A percentile compares a stretch with the other conserved stretches of the same genome.
These are phyloP conservation scores for Drosophila equinoxialis DNA, from an alignment of 1,140 invertebrate species.

Conservation along the genomic window DNA sequence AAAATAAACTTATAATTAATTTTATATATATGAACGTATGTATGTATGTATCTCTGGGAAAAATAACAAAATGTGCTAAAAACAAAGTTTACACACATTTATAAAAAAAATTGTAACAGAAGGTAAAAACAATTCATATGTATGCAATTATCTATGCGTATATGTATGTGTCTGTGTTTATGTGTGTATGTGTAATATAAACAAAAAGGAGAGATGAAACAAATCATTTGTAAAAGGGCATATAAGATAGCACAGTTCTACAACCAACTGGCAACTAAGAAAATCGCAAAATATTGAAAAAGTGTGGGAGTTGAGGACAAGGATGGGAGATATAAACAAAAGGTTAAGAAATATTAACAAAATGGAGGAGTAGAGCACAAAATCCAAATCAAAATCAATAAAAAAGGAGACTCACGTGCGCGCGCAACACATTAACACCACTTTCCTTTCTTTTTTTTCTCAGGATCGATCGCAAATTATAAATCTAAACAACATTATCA, in stretches of 20 bases:
- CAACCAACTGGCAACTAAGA: slow-evolving; percentile 50
- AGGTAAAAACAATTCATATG: not conserved
- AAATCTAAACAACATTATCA: slow-evolving; percentile 78
- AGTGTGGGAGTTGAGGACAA: slow-evolving; percentile 5
- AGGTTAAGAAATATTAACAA: slow-evolving; percentile 45
- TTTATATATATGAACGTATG: not conserved
- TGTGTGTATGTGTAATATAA: slow-evolving; percentile 13
- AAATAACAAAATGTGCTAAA: slow-evolving; percentile 5
- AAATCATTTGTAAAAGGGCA: slow-evolving; percentile 35
- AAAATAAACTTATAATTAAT: slow-evolving; percentile 59
- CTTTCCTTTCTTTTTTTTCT: slow-evolving; percentile 33
- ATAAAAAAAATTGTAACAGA: not conserved
- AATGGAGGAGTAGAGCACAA: slow-evolving; percentile 68
- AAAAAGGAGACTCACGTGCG: slow-evolving; percentile 78
- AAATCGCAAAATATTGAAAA: slow-evolving; percentile 52
- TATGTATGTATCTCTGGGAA: not conserved
- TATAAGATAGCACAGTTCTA: slow-evolving; percentile 25
- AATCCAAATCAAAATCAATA: slow-evolving; percentile 65
- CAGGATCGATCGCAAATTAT: slow-evolving; percentile 16
- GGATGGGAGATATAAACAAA: slow-evolving; percentile 23
- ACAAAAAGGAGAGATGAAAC: slow-evolving; percentile 48
- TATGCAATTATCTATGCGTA: not conserved
- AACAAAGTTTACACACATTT: not conserved
- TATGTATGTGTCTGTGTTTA: not conserved
- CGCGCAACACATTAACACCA: slow-evolving; percentile 80